Evolutionary conservation across 2,888 invertebrate species (phyloP), one percentile per base, ranked within the genome.

Genomic region (Charanyca ferruginea): DNA sequence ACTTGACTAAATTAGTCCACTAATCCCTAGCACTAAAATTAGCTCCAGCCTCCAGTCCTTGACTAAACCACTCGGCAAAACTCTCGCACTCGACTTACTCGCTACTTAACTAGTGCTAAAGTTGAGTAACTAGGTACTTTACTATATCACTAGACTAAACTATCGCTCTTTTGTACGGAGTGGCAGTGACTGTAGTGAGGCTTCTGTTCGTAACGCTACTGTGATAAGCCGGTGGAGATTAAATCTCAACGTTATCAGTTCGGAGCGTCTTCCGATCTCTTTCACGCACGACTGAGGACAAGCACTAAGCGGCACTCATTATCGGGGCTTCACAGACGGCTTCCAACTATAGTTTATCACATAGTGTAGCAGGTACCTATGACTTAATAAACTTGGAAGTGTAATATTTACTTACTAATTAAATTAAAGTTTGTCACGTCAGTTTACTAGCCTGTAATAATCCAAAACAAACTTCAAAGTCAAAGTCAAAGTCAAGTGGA

Each of bases 241-340:
- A 45, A 25, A 55, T 60, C 55, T 73, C 8, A 52, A 57, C 23
- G n/a, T 44, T 38, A 72, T 60, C 52, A 60, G 25, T 32, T 54
- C 18, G 55, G 42, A 52, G 64, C 45, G 41, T 22, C 45, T 53
- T 47, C 38, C 60, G 47, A 72, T 57, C 52, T 52, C 44, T 51
- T 51, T 47, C 74, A 57, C 74, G 67, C 48, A 44, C 61, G 28
- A 57, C 18, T 22, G 44, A n/a, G n/a, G n/a, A 18, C 28, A 28
- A 42, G 66, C 55, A 57, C 47, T 28, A 42, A 59, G 16, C 47
- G 16, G 13, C 38, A 13, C 35, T 67, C 48, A 45, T 61, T 48
- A 47, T 2, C 38, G 11, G 16, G 38, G 16, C 4, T 38, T 3
- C 38, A 35, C 2, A 7, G 11, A 35, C 4, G 3, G 28, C 28